A percentile compares a stretch with the other conserved stretches of the same genome.
Conservation (phyloP, 2,797 vertebrate genomes). For the Artibeus jamaicensis region DNA sequence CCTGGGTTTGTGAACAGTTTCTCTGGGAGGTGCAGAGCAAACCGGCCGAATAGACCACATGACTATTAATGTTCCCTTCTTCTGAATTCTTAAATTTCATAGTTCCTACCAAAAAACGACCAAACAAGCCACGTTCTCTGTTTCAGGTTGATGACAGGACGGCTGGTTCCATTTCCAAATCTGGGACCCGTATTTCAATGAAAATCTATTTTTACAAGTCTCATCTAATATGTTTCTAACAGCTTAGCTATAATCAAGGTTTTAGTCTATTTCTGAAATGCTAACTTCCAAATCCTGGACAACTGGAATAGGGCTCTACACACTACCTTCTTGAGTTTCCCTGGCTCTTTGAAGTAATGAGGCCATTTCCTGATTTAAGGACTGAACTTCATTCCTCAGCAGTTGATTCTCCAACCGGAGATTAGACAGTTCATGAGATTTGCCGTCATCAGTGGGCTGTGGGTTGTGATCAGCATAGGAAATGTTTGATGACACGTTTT, state of each 20-base stretch:
- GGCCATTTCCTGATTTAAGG: constrained; percentile 99
- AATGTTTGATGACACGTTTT: constrained; percentile 65
- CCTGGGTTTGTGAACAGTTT: background rate
- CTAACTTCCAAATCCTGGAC: background rate
- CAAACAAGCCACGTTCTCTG: background rate
- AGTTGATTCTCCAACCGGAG: constrained; percentile 97
- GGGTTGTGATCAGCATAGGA: constrained; percentile 75
- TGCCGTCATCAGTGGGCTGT: constrained; percentile 76
- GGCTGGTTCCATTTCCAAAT: background rate
- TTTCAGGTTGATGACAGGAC: background rate
- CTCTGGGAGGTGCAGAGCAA: background rate
- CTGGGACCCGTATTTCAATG: background rate
- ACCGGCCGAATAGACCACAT: background rate
- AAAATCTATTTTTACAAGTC: background rate
- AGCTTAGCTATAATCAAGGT: background rate
- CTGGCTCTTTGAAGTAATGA: constrained; percentile 94
- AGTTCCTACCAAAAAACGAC: background rate
- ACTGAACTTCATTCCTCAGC: constrained; percentile 93
- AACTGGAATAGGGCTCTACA: constrained; percentile 76
- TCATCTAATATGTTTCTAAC: background rate
- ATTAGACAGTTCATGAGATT: constrained; percentile 92
- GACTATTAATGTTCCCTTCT: background rate
- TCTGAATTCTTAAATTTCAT: background rate
- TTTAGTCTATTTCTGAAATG: background rate
- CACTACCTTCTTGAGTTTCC: constrained; percentile 92